A percentile compares a stretch with the other conserved stretches of the same genome.
Conservation (phyloP, 2,113 vertebrate genomes). For the Candoia aspera region DNA sequence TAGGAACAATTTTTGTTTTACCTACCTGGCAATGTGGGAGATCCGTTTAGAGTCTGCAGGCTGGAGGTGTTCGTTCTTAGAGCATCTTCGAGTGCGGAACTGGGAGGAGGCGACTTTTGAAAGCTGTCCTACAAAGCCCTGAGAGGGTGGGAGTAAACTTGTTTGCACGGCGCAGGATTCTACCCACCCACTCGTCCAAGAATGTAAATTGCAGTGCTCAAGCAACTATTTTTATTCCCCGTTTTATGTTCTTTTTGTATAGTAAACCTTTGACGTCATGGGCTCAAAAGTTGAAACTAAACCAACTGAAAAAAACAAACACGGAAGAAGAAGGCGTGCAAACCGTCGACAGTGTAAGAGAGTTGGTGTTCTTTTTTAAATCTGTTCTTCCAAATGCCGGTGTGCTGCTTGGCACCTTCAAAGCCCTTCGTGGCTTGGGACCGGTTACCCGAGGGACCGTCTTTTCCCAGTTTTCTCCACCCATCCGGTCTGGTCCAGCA, state of each 20-base stretch:
- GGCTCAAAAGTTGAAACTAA: conserved; percentile 87
- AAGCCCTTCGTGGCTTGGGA: no score
- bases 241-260: background rate
- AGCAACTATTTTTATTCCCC: background rate
- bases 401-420: no score
- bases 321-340: conserved; percentile 54
- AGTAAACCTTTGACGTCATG: conserved; percentile 84
- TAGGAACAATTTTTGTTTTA: background rate
- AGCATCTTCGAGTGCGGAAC: background rate
- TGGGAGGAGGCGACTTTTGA: background rate
- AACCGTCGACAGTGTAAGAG: conserved; percentile 63
- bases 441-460: no score
- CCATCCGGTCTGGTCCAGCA: no score
- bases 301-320: conserved; percentile 73
- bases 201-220: background rate
- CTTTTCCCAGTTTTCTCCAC: no score
- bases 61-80: background rate
- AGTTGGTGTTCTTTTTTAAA: background rate
- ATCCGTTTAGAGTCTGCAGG: background rate
- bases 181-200: background rate
- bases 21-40: background rate
- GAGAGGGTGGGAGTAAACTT: no score
- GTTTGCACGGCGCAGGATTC: no score
- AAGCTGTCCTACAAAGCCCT: no score
- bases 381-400: background rate